Conservation (phyloP, 1,140 invertebrate species). For the Bombus pyrosoma region DNA sequence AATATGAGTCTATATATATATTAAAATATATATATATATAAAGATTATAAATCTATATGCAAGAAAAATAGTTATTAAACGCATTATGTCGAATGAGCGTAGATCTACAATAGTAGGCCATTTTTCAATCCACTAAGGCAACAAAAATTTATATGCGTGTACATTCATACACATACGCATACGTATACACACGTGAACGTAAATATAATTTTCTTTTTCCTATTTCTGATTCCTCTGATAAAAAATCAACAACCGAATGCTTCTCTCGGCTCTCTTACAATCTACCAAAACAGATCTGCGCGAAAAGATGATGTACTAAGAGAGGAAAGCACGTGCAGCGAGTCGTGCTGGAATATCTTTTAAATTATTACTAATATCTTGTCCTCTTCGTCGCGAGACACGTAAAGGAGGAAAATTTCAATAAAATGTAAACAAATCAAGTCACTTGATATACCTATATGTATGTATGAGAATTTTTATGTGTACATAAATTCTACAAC, state of each 20-base stretch:
- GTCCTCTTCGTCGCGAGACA: conserved; percentile 43
- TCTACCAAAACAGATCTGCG: conserved; percentile 50
- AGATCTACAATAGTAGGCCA: conserved; percentile 50
- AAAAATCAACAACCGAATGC: conserved; percentile 24
- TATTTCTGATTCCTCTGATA: conserved; percentile 30
- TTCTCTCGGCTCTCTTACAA: conserved; percentile 40
- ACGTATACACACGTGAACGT: neutral
- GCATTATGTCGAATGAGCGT: conserved; percentile 45
- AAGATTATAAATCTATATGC: conserved; percentile 57
- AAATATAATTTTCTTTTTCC: conserved; percentile 6
- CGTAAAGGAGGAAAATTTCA: conserved; percentile 52
- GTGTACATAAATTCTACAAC: conserved; percentile 44
- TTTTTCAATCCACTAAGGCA: neutral
- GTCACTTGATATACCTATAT: conserved; percentile 15
- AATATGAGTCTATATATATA: conserved; percentile 60
- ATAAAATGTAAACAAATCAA: conserved; percentile 28
- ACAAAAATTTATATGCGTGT: neutral
- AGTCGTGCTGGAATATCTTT: conserved; percentile 26
- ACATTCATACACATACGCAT: neutral
- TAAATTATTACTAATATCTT: conserved; percentile 42
- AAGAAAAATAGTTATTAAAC: conserved; percentile 53
- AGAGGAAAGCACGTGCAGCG: neutral
- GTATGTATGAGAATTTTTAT: conserved; percentile 43
- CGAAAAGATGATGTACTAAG: conserved; percentile 14
- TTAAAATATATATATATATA: conserved; percentile 53